Evolutionary conservation across 1,140 invertebrate species (phyloP).

Genomic region (Anoplophora glabripennis): DNA sequence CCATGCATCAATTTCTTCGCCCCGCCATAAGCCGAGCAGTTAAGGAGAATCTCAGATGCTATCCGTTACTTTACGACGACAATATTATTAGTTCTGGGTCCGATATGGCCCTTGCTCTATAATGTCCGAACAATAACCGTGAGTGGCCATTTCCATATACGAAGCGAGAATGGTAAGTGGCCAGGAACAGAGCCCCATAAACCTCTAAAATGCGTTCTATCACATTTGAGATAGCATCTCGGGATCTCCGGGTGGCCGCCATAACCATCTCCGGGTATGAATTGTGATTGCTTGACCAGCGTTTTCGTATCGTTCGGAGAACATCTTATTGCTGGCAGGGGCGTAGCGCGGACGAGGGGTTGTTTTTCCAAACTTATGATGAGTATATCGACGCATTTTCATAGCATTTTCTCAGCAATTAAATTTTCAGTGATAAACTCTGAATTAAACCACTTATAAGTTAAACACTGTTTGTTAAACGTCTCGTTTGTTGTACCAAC

Average conservation of each 20-base stretch:
- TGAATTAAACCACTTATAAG: too few relatives aligned
- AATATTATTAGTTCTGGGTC: constrained; percentile 8
- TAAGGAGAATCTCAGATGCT: constrained; percentile 1
- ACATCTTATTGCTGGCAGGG: too few relatives aligned
- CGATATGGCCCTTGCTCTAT: constrained; percentile 15
- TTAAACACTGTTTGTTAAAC: too few relatives aligned
- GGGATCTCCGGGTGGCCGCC: constrained; percentile 32
- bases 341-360: too few relatives aligned
- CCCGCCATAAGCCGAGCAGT: neutral
- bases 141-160: constrained; percentile 38
- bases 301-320: too few relatives aligned
- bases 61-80: constrained; percentile 11
- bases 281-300: constrained; percentile 5
- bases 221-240: constrained; percentile 35
- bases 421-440: too few relatives aligned
- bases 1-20: too few relatives aligned
- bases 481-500: too few relatives aligned
- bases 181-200: constrained; percentile 36
- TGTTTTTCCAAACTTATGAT: too few relatives aligned
- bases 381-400: too few relatives aligned
- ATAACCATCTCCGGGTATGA: constrained; percentile 35
- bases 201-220: constrained; percentile 39
- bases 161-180: constrained; percentile 41
- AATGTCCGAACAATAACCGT: constrained; percentile 32
- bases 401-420: too few relatives aligned